These are phyloP conservation scores for Prosopocoilus inquinatus DNA, from an alignment of 2,888 invertebrate genomes.

Conservation along the genomic window DNA sequence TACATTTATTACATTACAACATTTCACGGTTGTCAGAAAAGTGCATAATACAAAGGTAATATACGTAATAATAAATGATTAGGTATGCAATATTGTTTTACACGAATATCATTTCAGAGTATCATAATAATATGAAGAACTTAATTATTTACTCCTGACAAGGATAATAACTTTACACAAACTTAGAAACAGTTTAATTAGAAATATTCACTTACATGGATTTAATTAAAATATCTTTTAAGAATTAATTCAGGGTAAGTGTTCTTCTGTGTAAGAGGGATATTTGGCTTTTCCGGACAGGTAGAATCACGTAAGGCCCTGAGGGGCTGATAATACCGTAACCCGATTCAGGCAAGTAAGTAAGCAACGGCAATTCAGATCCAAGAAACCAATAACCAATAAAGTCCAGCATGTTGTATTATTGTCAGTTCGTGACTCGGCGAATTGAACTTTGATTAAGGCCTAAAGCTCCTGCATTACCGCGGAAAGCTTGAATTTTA, in stretches of 20 bases:
- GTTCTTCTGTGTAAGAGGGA: slow-evolving; percentile 10
- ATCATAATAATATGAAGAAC: too few relatives aligned
- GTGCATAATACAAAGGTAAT: too few relatives aligned
- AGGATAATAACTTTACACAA: too few relatives aligned
- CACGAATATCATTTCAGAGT: too few relatives aligned
- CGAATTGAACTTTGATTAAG: slow-evolving; percentile 47
- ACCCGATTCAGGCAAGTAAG: slow-evolving; percentile 8
- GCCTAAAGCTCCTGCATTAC: slow-evolving; percentile 33
- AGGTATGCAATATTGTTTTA: too few relatives aligned
- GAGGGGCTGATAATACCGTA: slow-evolving; percentile 18
- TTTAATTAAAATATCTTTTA: background rate
- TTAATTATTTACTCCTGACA: too few relatives aligned
- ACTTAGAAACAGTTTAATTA: too few relatives aligned
- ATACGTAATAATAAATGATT: too few relatives aligned
- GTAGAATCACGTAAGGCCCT: slow-evolving; percentile 15
- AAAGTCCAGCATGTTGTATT: slow-evolving; percentile 41
- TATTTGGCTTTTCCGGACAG: slow-evolving; percentile 15
- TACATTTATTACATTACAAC: too few relatives aligned
- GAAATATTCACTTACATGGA: too few relatives aligned
- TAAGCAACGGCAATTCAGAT: slow-evolving; percentile 15
- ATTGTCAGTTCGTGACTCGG: slow-evolving; percentile 45
- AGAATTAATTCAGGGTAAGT: background rate
- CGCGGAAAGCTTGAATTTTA: slow-evolving; percentile 36
- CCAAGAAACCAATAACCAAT: slow-evolving; percentile 40
- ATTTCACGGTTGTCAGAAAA: too few relatives aligned